Base-by-base conservation (phyloP, 2,113 vertebrate genomes). In the Ahaetulla prasina region DNA sequence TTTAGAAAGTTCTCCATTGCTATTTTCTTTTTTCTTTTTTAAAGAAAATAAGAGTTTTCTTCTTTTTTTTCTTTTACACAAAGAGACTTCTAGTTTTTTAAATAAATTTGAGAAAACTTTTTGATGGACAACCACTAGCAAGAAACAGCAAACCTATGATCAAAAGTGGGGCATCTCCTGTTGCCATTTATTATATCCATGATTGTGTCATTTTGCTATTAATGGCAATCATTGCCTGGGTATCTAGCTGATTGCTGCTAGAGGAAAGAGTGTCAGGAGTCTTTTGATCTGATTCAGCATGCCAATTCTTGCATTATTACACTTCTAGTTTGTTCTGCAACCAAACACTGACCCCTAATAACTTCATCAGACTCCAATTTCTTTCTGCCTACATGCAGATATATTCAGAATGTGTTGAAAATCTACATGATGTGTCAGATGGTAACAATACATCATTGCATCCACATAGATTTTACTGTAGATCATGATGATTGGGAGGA, bases 371-470 rank as follows among this genome's bases (percentile, higher is more conserved):
- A 92, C 0, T 92, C 49, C 43, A 6, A 87, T 94, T 88, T 88
- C 63, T 92, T 35, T 88, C 0, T 92, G 94, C 1, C 92, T 22
- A 2, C 88, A 92, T 90, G 86, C 0, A 10, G 91, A 92, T 92
- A 74, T 93, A 53, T 92, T 92, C 3, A 87, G 88, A 95, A 43
- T 0, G 84, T 85, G 89, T 50, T 27, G 49, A 39, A 91, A 27
- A 16, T 0, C 94, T 94, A 91, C 87, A 27, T 88, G 0, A 0
- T 80, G n/a, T 10, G 3, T 92, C 27, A 91, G 50, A 63, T 0
- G 90, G 25, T 60, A 88, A 55, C n/a, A 1, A 60, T 1, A 22
- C 2, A 12, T 90, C 90, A 85, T 95, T 55, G 86, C 0, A 94
- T 57, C 16, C 54, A 52, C 7, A 50, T 0, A 89, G 49, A 93